These are phyloP conservation scores for Cephus pulcher DNA, from an alignment of 2,888 invertebrate species.

Conservation along the genomic window DNA sequence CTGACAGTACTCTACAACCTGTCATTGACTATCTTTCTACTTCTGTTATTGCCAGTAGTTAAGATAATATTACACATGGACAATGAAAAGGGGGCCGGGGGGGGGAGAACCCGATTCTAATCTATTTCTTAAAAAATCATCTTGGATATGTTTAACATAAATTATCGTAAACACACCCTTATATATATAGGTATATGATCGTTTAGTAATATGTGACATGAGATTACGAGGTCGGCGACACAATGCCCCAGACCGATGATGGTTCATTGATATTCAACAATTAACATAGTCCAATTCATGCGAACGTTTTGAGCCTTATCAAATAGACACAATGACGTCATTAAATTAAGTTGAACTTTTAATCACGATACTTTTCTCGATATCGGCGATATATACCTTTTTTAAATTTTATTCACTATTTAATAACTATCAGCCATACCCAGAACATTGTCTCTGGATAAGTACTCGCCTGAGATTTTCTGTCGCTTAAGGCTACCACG, in stretches of 20 bases:
- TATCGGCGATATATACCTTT: not conserved
- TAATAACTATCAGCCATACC: not conserved
- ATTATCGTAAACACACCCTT: not conserved
- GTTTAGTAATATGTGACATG: not conserved
- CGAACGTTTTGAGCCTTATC: not conserved
- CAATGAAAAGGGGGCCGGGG: not conserved
- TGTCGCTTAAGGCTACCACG: slow-evolving; percentile 42
- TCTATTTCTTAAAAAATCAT: not conserved
- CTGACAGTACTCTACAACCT: not conserved
- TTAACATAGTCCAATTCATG: not conserved
- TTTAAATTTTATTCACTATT: not conserved
- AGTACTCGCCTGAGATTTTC: slow-evolving; percentile 25
- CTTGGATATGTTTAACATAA: not conserved
- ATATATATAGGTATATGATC: not conserved
- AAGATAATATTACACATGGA: not conserved
- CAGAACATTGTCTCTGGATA: slow-evolving; percentile 19
- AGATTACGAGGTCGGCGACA: not conserved
- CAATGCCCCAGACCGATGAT: not conserved
- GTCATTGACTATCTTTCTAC: not conserved
- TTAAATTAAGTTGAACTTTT: not conserved
- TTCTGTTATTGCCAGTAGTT: not conserved
- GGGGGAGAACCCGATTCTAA: not conserved
- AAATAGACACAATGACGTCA: not conserved
- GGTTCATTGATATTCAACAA: not conserved
- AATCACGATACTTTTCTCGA: not conserved